Base-by-base conservation (phyloP, 2,888 invertebrate species). In the Toxonevra muliebris region DNA sequence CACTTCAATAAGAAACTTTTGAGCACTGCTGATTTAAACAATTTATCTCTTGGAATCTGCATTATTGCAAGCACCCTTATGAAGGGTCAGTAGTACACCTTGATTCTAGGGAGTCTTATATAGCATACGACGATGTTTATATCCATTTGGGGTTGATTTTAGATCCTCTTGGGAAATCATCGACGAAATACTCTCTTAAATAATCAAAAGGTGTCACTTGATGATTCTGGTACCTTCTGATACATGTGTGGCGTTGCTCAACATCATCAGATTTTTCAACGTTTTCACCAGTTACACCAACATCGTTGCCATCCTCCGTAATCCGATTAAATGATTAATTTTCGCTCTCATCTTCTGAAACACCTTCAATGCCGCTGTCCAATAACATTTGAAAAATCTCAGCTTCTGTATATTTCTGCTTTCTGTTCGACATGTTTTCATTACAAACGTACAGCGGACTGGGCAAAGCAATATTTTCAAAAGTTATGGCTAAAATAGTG, bases 131-230 rank as follows among this genome's bases (percentile, higher is more conserved):
- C 8, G 30, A 55, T 55, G 55, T 15, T 55, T 40, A 30, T 54
- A 11, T 15, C 30, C 54, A 53, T 53, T 53, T 15, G 15, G 19
- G 53, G 15, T 12, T 53, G 53, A 53, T 20, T 54, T 54, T 12
- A 54, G 30, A 54, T 19, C 30, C 30, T 19, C 20, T 11, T 13
- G 20, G 11, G 40, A 55, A 55, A 55, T 55, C 30, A 40, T 55
- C 55, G 13, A 40, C 55, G n/a, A 55, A 55, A 55, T 30, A 30
- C 12, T 55, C 55, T 4, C 10, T 40, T 20, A 55, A 55, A 20
- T 55, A 55, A 40, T 55, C 9, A 40, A 55, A 30, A 20, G 55
- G 55, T 55, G 55, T 55, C 55, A n/a, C n/a, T n/a, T n/a, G n/a
- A n/a, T n/a, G n/a, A n/a, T n/a, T n/a, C n/a, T n/a, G n/a, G n/a